Base-by-base conservation (phyloP, 2,888 invertebrate genomes). In the Ceraclea dissimilis region DNA sequence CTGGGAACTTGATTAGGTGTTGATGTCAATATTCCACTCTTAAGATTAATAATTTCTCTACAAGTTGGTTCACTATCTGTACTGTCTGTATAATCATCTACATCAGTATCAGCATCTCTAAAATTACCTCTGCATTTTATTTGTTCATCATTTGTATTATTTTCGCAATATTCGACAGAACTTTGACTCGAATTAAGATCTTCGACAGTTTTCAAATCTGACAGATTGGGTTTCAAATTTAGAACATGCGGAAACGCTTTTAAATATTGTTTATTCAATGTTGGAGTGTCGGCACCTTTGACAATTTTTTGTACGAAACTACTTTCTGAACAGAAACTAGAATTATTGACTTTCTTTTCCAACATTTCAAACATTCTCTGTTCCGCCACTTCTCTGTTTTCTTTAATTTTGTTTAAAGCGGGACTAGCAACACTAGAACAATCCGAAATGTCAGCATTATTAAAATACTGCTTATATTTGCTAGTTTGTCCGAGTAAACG, bases 341-440 rank as follows among this genome's bases (percentile, higher is more conserved):
- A 85, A 67, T 80, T 77, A 49, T 82, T 76, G 4, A 85, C 85
- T 69, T 86, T 86, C 64, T 84, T 81, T 71, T 92, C 91, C 33
- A 92, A 71, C 5, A 86, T 68, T 66, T 92, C 90, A 71, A 92
- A 92, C 66, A 89, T 80, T 59, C 82, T 80, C 60, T 90, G 76
- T 66, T 89, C 88, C 31, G 82, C 83, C 1, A 70, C 63, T 69
- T 82, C 81, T 65, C 70, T 74, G 21, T 74, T 74, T 18, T 26
- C 31, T 44, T 44, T 51, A 2, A 58, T 11, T 50, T 54, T 57
- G 8, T 19, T 33, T 2, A 60, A 46, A 11, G 54, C 56, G 2
- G 60, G 54, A 56, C 62, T 60, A 31, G 55, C 48, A 6, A 16
- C 8, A 16, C n/a, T 13, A 16, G 55, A 55, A 13, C n/a, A 16